Evolutionary conservation across 2,888 invertebrate genomes (phyloP).

Genomic region (Halictus quadricinctus): DNA sequence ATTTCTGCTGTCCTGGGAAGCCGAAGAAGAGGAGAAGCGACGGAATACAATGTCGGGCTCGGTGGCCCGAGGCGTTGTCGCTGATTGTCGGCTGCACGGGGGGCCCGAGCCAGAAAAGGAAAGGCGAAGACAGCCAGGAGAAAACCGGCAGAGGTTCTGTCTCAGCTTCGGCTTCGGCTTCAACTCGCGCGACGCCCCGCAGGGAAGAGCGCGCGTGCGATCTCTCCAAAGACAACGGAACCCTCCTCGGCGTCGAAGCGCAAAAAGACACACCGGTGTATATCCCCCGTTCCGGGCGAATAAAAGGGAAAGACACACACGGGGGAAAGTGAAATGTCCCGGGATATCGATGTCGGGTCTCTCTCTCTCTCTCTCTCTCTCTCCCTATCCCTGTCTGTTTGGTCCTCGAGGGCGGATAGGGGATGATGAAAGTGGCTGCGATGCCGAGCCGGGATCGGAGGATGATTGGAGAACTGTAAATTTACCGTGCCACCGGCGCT

Average conservation of each 20-base stretch:
- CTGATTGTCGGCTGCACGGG: constrained; percentile 66
- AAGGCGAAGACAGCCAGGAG: constrained; percentile 35
- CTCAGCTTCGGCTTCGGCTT: not conserved
- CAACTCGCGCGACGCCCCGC: constrained; percentile 14
- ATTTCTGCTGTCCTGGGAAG: constrained; percentile 16
- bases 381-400: constrained; percentile 17
- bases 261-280: constrained; percentile 21
- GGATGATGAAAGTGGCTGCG: constrained; percentile 25
- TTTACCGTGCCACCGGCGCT: constrained; percentile 6
- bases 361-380: not conserved
- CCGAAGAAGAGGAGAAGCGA: constrained; percentile 40
- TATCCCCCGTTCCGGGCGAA: constrained; percentile 18
- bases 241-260: constrained; percentile 15
- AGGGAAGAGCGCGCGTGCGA: constrained; percentile 19
- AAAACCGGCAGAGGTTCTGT: constrained; percentile 37
- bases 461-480: not conserved
- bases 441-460: not conserved
- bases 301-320: constrained; percentile 23
- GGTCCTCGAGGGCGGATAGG: constrained; percentile 3
- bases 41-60: constrained; percentile 58
- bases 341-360: constrained; percentile 47
- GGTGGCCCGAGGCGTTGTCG: constrained; percentile 65
- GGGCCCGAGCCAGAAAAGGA: constrained; percentile 10
- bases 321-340: constrained; percentile 25
- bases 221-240: constrained; percentile 58